Base-by-base conservation (phyloP, 1,140 invertebrate species). In the Drosophila nebulosa region DNA sequence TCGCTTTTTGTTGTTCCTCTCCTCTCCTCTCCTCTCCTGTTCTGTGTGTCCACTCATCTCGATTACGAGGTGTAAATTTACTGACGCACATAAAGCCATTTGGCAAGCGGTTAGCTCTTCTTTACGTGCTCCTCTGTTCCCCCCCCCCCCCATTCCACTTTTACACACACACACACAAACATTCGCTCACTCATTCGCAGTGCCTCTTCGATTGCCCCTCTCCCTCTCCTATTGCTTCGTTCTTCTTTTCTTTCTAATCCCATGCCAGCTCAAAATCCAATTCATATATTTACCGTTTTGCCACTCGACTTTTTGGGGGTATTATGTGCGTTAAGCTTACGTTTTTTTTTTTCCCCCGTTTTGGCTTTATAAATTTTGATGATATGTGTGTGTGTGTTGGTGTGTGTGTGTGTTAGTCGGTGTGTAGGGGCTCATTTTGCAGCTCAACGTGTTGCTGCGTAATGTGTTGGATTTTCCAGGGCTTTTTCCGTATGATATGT, bases 51-150 rank as follows among this genome's bases (percentile, higher is more conserved):
- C 81, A 86, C 81, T 86, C 81, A 88, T 86, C 81, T 88, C 83
- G 83, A 88, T 88, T 88, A 88, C 83, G 78, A 88, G 83, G 83
- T 88, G 83, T 88, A 88, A 88, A 88, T 88, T 88, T 88, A 88
- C 71, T 81, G 78, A 79, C 73, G 78, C 83, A 83, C 83, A 88
- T 88, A 88, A 88, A 88, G 83, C 75, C 83, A 88, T 88, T 88
- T 88, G 78, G 83, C 64, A 42, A 60, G 58, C 52, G 32, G 39
- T 50, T 59, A 32, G 53, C 24, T 55, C 42, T 53, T 24, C 46
- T 24, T n/a, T 21, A n/a, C n/a, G n/a, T 35, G 3, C 21, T 30
- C 12, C 24, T 27, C 14, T 27, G n/a, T n/a, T 14, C n/a, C 24
- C 24, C 2, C 39, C 3, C 3, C 39, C 10, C 6, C 16, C 30